Base-by-base conservation (phyloP, 2,888 invertebrate genomes). In the Drosophila sordidula region DNA sequence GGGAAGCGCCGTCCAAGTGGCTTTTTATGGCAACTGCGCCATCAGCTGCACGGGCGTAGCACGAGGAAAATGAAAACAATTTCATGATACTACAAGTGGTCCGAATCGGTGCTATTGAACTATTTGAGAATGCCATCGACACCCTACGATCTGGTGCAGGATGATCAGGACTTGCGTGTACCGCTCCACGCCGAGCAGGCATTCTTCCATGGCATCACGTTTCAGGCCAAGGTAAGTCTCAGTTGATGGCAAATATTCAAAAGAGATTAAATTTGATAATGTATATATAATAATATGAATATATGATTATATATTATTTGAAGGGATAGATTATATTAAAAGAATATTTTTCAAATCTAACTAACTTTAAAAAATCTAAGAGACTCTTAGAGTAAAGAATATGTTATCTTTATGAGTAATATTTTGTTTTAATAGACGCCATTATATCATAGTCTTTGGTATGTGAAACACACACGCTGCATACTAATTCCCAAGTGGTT, bases 101-200 rank as follows among this genome's bases (percentile, higher is more conserved):
- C 92, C 84, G 92, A 92, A 91, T 92, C 92, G 90, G 92, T 92
- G 90, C 90, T 92, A 91, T 88, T 92, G 83, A 92, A 92, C 89
- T 92, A 91, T 89, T 89, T 92, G 76, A 95, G 94, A 93, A 97
- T 97, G 97, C 96, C 97, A 91, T 96, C 97, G 90, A 96, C 96
- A 93, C 93, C 94, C 86, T 99, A 99, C 94, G 97, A 98, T 93
- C 94, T 98, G 93, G 98, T 99, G 90, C 96, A 97, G 87, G 99
- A 99, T 93, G 98, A 98, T 90, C 98, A 96, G 93, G 99, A 99
- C 93, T 96, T 97, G 73, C 95, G 98, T 91, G 97, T 99, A 91
- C 98, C 99, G n/a, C 93, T 99, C 80, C 98, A 99, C 93, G 96
- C 98, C 68, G 99, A 99, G 80, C 98, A 98, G 93, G 98, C 98